phyloP scores from a whole-genome alignment of 2,113 vertebrate species.

The Epinephelus lanceolatus region DNA sequence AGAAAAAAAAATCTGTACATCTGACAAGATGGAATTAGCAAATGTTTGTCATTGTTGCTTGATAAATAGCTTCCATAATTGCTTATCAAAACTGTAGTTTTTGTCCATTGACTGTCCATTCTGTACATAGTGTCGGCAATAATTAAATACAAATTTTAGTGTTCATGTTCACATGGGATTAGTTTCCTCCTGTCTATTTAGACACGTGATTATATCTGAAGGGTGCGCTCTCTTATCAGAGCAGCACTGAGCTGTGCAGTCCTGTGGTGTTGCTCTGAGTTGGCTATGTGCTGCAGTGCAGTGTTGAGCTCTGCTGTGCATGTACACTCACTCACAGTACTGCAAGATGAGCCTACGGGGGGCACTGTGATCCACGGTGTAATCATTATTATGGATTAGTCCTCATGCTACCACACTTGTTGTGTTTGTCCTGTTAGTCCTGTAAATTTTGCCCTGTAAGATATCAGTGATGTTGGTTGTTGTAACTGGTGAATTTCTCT shows the following conservation, averaged over 20 bases:
- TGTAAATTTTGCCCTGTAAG: neutral
- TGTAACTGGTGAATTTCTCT: neutral
- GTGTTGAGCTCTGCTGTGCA: constrained; percentile 44
- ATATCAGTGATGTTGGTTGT: neutral
- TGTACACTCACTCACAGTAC: constrained; percentile 19
- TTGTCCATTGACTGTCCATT: neutral
- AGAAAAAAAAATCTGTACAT: neutral
- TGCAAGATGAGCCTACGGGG: constrained; percentile 27
- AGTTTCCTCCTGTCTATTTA: neutral
- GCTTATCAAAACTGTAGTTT: neutral
- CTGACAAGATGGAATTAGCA: neutral
- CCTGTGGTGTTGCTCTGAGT: constrained; percentile 35
- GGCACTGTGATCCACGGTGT: constrained; percentile 47
- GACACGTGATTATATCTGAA: constrained; percentile 6
- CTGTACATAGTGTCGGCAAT: neutral
- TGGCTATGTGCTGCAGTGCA: constrained; percentile 71
- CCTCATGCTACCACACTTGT: constrained; percentile 22
- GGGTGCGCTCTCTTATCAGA: constrained; percentile 26
- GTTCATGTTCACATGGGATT: neutral
- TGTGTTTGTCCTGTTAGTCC: constrained; percentile 9
- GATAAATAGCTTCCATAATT: neutral
- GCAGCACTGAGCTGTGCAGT: constrained; percentile 24
- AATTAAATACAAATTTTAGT: neutral
- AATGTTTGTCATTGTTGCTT: neutral
- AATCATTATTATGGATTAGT: constrained; percentile 42